phyloP scores from a whole-genome alignment of 2,888 invertebrate species.

The Odontothrips loti region DNA sequence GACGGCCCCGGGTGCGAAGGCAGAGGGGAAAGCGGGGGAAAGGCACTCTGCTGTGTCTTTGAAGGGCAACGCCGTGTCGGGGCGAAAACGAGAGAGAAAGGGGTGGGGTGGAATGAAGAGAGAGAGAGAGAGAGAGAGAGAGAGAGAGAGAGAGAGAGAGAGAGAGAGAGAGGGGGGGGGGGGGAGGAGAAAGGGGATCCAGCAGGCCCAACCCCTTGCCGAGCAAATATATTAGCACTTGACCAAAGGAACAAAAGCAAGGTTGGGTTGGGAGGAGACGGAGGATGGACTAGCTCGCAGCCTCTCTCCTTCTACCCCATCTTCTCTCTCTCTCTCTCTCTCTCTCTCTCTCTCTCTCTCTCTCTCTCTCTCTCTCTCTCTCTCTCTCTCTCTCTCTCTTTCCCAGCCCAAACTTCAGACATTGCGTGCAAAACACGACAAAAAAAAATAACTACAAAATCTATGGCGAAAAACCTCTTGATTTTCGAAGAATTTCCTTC shows the following conservation, averaged over 20 bases:
- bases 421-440: too few relatives aligned
- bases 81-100: background rate
- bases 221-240: constrained; percentile 1
- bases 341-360: background rate
- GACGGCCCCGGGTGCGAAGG: too few relatives aligned
- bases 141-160: constrained; percentile 16
- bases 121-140: constrained; percentile 3
- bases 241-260: background rate
- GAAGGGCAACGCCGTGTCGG: background rate
- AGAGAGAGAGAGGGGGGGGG: background rate
- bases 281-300: background rate
- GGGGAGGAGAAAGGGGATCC: background rate
- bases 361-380: background rate
- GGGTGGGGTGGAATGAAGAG: background rate
- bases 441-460: too few relatives aligned
- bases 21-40: too few relatives aligned
- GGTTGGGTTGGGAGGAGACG: background rate
- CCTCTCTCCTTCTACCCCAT: background rate
- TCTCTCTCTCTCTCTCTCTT: background rate
- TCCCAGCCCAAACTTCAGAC: too few relatives aligned
- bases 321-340: background rate
- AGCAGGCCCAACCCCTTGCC: background rate
- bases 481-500: too few relatives aligned
- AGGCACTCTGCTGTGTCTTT: too few relatives aligned
- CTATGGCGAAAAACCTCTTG: too few relatives aligned